phyloP scores from a whole-genome alignment of 2,888 invertebrate genomes.

The Acronicta psi region DNA sequence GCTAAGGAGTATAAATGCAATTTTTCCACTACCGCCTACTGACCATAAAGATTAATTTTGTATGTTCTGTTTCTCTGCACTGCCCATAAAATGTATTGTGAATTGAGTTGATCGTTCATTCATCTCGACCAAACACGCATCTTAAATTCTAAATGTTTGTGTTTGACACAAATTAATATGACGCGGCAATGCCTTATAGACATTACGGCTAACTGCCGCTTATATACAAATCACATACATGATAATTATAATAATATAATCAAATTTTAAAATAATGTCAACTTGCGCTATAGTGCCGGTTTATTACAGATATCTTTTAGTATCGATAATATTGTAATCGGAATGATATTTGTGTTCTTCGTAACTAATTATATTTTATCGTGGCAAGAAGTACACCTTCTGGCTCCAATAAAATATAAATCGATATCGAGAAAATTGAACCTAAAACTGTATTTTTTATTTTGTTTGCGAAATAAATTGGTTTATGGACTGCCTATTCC shows the following conservation, averaged over 20 bases:
- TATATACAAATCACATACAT: slow-evolving; percentile 48
- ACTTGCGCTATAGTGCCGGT: slow-evolving; percentile 8
- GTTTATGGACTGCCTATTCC: slow-evolving; percentile 4
- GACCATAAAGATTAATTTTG: slow-evolving; percentile 33
- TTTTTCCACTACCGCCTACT: too few species aligned
- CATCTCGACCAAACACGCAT: slow-evolving; percentile 42
- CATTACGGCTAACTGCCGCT: slow-evolving; percentile 46
- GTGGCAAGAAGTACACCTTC: neutral
- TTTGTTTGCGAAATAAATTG: slow-evolving; percentile 10
- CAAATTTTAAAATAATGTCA: slow-evolving; percentile 23
- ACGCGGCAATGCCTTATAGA: slow-evolving; percentile 60
- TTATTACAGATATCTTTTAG: neutral
- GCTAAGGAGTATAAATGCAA: too few species aligned
- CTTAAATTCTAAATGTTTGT: slow-evolving; percentile 56
- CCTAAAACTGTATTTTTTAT: slow-evolving; percentile 7
- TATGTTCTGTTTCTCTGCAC: slow-evolving; percentile 28
- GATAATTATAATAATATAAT: slow-evolving; percentile 30
- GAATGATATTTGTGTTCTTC: neutral
- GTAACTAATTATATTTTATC: neutral
- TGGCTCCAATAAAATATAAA: slow-evolving; percentile 5
- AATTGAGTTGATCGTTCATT: slow-evolving; percentile 29
- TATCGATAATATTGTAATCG: slow-evolving; percentile 1
- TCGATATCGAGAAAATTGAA: slow-evolving; percentile 13
- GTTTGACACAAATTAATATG: slow-evolving; percentile 70
- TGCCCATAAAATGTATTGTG: slow-evolving; percentile 16